Evolutionary conservation across 2,797 vertebrate species (phyloP).

Genomic region (Botia kubotai): DNA sequence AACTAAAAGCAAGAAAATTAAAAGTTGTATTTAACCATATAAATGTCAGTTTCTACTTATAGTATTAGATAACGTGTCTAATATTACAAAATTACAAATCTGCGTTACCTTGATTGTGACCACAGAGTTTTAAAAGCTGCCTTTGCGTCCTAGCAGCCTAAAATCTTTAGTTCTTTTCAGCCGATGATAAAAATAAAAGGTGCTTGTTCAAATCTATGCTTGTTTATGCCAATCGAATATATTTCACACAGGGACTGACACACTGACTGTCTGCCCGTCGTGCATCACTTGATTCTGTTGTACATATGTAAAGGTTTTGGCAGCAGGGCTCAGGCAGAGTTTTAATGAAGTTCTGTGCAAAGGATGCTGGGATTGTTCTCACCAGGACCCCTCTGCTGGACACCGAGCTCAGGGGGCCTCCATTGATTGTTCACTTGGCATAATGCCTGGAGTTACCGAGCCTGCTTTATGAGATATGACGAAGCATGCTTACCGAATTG

Average conservation of each 20-base stretch:
- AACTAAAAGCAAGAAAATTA: not conserved
- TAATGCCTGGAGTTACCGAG: slow-evolving; percentile 45
- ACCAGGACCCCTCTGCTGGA: slow-evolving; percentile 29
- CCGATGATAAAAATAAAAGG: not conserved
- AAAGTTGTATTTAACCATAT: not conserved
- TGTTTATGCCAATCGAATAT: not conserved
- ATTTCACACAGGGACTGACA: not conserved
- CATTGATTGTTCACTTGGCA: slow-evolving; percentile 58
- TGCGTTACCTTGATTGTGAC: not conserved
- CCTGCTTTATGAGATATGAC: slow-evolving; percentile 62
- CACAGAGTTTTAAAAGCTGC: not conserved
- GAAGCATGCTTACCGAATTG: slow-evolving; percentile 47
- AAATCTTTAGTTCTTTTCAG: not conserved
- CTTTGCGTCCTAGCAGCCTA: too few relatives aligned
- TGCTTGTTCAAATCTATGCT: not conserved
- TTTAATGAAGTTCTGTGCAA: slow-evolving; percentile 24
- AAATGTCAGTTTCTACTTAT: not conserved
- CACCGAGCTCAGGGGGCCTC: slow-evolving; percentile 28
- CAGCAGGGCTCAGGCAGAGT: slow-evolving; percentile 16
- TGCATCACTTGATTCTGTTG: slow-evolving; percentile 20
- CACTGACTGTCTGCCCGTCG: not conserved
- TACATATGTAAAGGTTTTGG: slow-evolving; percentile 32
- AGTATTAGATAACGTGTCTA: not conserved
- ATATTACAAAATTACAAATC: not conserved
- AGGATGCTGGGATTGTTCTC: slow-evolving; percentile 49